Base-by-base conservation (phyloP, 2,888 invertebrate species). In the Myathropa florea region DNA sequence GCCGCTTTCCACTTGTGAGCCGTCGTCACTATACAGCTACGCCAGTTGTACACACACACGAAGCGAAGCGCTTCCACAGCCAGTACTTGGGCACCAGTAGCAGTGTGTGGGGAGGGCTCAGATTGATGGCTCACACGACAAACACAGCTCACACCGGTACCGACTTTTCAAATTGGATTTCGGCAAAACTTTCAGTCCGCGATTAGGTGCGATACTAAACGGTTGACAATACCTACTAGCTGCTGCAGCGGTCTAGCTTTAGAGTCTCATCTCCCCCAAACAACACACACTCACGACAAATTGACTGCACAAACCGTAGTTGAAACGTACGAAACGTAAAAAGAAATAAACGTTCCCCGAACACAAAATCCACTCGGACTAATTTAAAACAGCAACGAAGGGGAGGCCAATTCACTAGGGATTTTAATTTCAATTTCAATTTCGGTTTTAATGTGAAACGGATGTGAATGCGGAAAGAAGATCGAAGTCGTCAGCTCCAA, bases 111-210 rank as follows among this genome's bases (percentile, higher is more conserved):
- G 57, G 60, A 77, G 83, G 83, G 78, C 57, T 68, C 71, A 79
- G 83, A 86, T 79, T 83, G 83, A 83, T 79, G 78, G 78, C 75
- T 71, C 86, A 83, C 83, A 86, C 83, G 65, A 79, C 75, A 75
- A 78, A 76, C 73, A 73, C 18, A 85, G 65, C 63, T 82, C 72
- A 77, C 82, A 81, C 76, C 71, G 76, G 71, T 77, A 57, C 72
- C 57, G 83, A 75, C 78, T 83, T 86, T 79, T 78, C 36, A 83
- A 86, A 83, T 83, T 83, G 73, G 73, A 71, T 86, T 86, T 86
- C 79, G 83, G 79, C 83, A 75, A 86, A 86, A 86, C 78, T 78
- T 86, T 86, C 86, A 86, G 86, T 86, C 79, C 86, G 86, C 86
- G 83, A 83, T 79, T 86, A 86, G 86, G 86, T 83, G 83, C 86